Evolutionary conservation across 2,113 vertebrate species (phyloP), one percentile per base, ranked within the genome.

Genomic region (Pseudois nayaur): DNA sequence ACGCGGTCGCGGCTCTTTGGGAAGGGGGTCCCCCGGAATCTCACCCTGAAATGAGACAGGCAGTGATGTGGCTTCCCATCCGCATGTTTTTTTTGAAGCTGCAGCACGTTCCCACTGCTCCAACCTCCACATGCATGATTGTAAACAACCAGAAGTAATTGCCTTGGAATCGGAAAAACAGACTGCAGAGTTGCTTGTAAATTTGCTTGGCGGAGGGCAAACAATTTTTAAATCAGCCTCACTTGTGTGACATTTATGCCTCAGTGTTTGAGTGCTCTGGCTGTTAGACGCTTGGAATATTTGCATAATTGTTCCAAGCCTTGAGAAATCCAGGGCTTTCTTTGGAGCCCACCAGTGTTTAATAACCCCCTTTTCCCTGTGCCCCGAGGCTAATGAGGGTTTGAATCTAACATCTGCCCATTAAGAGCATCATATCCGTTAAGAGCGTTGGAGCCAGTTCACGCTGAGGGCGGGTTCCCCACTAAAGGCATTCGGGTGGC

Each of bases 271-370:
- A 98, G 57, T 94, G 92, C 81, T 91, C 78, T 95, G 93, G 87
- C 94, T 97, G 94, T 98, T 97, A 97, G 97, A 87, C 45, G 95
- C 93, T 96, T 94, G 83, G 86, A 82, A 67, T 50, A 97, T 98
- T 98, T 98, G 79, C 96, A 96, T 98, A 97, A 97, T 98, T 97
- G 95, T 97, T 98, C 87, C 93, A 94, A 94, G 95, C 91, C 91
- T 91, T 50, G 54, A 67, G 67, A 90, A 97, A 92, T 88, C 82
- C 17, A 15, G 76, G 67, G 89, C 84, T 97, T 97, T 55, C 82
- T 95, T 98, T 97, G 87, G 87, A 94, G 95, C 97, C 45, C 78
- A 94, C 91, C 83, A 52, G 67, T 97, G 50, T 90, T 96, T 95
- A 98, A 91, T 95, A 95, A 95, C 97, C 89, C 74, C 71, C 86